These are phyloP conservation scores for Nomada fucata DNA, from an alignment of 2,888 invertebrate species.

Conservation along the genomic window DNA sequence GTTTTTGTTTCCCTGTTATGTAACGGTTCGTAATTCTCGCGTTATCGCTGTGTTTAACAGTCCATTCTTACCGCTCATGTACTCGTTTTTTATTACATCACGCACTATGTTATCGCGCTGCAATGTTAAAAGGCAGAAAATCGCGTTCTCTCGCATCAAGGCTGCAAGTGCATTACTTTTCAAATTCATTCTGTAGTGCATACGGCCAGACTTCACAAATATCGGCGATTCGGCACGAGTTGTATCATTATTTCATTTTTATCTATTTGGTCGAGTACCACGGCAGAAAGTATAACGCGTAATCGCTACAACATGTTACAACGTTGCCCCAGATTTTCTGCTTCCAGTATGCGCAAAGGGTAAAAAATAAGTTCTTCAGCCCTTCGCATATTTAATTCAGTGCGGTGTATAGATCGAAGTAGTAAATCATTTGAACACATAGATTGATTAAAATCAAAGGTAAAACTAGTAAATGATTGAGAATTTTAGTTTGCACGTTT, in stretches of 20 bases:
- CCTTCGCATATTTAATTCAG: too few species aligned
- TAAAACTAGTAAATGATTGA: too few species aligned
- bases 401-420: too few species aligned
- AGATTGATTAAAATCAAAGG: too few species aligned
- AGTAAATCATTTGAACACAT: too few species aligned
- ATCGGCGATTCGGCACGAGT: not conserved
- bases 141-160: too few species aligned
- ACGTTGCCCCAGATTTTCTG: not conserved
- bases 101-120: too few species aligned
- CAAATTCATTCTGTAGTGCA: not conserved
- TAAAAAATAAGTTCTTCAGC: too few species aligned
- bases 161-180: not conserved
- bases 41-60: conserved; percentile 4
- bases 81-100: too few species aligned
- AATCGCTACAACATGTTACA: not conserved
- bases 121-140: too few species aligned
- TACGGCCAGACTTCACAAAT: not conserved
- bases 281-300: not conserved
- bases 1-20: conserved; percentile 23
- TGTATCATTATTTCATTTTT: not conserved
- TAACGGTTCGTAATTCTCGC: conserved; percentile 10
- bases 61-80: not conserved
- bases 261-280: not conserved
- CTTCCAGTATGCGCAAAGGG: too few species aligned
- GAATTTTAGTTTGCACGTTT: not conserved